Base-by-base conservation (phyloP, 2,113 vertebrate genomes). In the Suricata suricatta region DNA sequence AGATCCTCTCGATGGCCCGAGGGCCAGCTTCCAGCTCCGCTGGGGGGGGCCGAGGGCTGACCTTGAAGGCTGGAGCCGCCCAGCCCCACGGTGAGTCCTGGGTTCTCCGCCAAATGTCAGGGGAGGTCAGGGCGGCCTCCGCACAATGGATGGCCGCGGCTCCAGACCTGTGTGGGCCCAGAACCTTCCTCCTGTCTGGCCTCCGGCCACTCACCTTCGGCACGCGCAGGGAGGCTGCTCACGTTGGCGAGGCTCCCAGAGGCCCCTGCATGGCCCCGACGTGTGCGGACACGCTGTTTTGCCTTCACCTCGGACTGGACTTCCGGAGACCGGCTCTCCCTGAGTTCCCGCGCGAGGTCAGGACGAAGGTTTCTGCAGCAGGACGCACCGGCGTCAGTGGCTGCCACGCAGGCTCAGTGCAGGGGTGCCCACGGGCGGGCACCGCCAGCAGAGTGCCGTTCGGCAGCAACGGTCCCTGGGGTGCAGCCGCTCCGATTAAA, bases 141-240 rank as follows among this genome's bases (percentile, higher is more conserved):
- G 0, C 19, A 0, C 27, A 16, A 74, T 13, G 31, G 33, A 13
- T 5, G 27, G 33, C n/a, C 29, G 68, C 31, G 4, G 15, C 13
- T 77, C 4, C 16, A 14, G 74, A 3, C 54, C 29, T 5, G 2
- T 44, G 38, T 8, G 9, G 69, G 50, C 69, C 41, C 11, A 0
- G 71, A 33, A 54, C 68, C 63, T 79, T 11, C 33, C 50, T 77
- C 5, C 50, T 50, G 50, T 50, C 31, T 15, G 15, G 50, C 27
- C 50, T 50, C 13, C 1, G 16, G 69, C 25, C 54, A 1, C 52
- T 19, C 2, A 1, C 76, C 33, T 25, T 57, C 16, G 4, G 8
- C 8, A 1, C 3, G 0, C 4, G 10, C 6, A 15, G 10, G 17
- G 0, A 74, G 12, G 19, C 57, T 14, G 29, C 21, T 9, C 2